A percentile compares a stretch with the other conserved stretches of the same genome.
Conservation (phyloP, 2,113 vertebrate species). For the Platanista minor region DNA sequence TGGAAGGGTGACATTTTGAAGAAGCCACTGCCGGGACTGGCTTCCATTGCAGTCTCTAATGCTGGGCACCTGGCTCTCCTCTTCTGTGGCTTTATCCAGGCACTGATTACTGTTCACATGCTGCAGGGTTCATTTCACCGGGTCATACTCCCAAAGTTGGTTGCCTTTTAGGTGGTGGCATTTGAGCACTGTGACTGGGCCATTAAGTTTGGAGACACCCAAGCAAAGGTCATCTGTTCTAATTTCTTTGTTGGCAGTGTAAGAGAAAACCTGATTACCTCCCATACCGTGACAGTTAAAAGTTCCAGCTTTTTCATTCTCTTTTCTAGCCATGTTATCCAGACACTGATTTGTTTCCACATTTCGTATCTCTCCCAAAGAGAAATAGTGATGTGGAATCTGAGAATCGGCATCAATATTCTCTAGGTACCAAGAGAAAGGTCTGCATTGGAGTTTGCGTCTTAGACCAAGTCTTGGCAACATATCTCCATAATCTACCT, state of each 20-base stretch:
- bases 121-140: slow-evolving; percentile 94
- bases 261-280: slow-evolving; percentile 99
- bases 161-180: slow-evolving; percentile 99
- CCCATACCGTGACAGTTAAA: slow-evolving; percentile 99
- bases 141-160: slow-evolving; percentile 98
- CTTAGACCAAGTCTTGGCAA: slow-evolving; percentile 88
- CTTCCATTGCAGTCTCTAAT: slow-evolving; percentile 95
- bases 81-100: slow-evolving; percentile 97
- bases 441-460: slow-evolving; percentile 96
- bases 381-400: slow-evolving; percentile 99
- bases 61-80: slow-evolving; percentile 98
- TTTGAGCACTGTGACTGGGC: slow-evolving; percentile 98
- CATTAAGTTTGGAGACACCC: slow-evolving; percentile 96
- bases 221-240: slow-evolving; percentile 97
- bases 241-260: slow-evolving; percentile 99
- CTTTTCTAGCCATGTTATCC: slow-evolving; percentile 99
- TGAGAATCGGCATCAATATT: slow-evolving; percentile 98
- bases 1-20: slow-evolving; percentile 96
- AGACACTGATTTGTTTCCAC: slow-evolving; percentile 99
- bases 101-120: slow-evolving; percentile 99
- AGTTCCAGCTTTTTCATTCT: slow-evolving; percentile 99
- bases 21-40: slow-evolving; percentile 97
- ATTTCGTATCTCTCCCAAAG: slow-evolving; percentile 98
- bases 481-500: slow-evolving; percentile 99
- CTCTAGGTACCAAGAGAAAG: slow-evolving; percentile 98